Percentiles rank a stretch among this genome's conserved stretches.
Evolutionary conservation across 1,140 invertebrate genomes (phyloP).

Genomic region (Drosophila burlai): DNA sequence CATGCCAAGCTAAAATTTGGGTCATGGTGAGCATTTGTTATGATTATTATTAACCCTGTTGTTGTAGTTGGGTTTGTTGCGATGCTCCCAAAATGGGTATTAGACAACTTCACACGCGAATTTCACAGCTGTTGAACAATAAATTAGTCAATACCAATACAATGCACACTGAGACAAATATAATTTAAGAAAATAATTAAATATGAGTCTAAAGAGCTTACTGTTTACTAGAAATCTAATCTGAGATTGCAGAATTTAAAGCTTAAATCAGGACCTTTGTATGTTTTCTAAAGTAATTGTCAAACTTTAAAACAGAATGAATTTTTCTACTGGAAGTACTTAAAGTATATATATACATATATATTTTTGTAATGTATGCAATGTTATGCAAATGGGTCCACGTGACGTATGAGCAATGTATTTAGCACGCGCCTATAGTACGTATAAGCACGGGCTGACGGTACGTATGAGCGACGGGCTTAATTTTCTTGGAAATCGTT

Average conservation of each 20-base stretch:
- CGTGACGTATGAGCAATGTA: not conserved
- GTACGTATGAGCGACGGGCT: constrained; percentile 10
- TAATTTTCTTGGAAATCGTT: constrained; percentile 10
- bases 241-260: not conserved
- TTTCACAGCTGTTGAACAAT: constrained; percentile 14
- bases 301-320: too few species aligned
- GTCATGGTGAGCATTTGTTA: constrained; percentile 51
- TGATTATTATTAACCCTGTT: constrained; percentile 44
- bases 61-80: constrained; percentile 15
- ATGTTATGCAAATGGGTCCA: not conserved
- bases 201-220: not conserved
- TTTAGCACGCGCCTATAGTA: too few species aligned
- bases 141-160: not conserved
- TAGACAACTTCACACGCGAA: constrained; percentile 38
- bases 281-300: not conserved
- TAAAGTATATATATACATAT: too few species aligned
- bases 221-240: not conserved
- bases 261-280: not conserved
- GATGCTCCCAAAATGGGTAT: constrained; percentile 16
- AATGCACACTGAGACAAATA: not conserved
- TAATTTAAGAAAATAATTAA: not conserved
- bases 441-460: not conserved
- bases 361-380: too few species aligned
- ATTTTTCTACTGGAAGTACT: too few species aligned
- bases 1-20: constrained; percentile 37